Base-by-base conservation (phyloP, 2,888 invertebrate species). In the Noctua comes region DNA sequence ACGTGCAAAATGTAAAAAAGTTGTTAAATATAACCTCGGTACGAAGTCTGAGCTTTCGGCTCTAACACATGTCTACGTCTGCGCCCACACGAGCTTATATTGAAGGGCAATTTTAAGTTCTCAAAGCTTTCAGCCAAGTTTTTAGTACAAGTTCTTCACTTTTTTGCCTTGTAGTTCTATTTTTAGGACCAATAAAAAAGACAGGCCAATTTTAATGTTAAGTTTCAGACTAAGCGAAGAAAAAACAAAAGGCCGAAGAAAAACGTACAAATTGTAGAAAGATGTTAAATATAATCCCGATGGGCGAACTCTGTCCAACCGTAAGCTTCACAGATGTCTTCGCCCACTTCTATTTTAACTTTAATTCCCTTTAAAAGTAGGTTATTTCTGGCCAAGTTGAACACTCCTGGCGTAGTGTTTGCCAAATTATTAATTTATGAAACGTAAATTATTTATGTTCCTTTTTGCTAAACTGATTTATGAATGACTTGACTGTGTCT, bases 321-420 rank as follows among this genome's bases (percentile, higher is more conserved):
- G 69, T 73, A 73, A 84, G 83, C 76, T 80, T 80, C 76, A 84
- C 85, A 84, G 80, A 79, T 73, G 79, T 82, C 86, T 80, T 81
- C 86, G 82, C 78, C 68, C 80, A 81, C 71, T 79, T 21, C 85
- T 83, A 82, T 85, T 83, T 86, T 76, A 70, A 80, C 73, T 85
- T 79, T 76, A 83, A 88, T 83, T 83, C 83, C 77, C 75, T 84
- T 84, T 78, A 78, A 86, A 83, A 83, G 73, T 73, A 77, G 81
- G 79, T 82, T 85, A 86, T 90, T 88, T 88, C 76, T 85, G 77
- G 73, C 75, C 65, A 86, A 77, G 31, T 70, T 80, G 59, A 81
- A 82, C 76, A 73, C 68, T 68, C 51, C 66, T 62, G 73, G 87
- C 76, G 57, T 73, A 65, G 54, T 84, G 76, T 85, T 84, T 83